These are phyloP conservation scores for Sussaba pulchella DNA, from an alignment of 2,888 invertebrate genomes.

Conservation along the genomic window DNA sequence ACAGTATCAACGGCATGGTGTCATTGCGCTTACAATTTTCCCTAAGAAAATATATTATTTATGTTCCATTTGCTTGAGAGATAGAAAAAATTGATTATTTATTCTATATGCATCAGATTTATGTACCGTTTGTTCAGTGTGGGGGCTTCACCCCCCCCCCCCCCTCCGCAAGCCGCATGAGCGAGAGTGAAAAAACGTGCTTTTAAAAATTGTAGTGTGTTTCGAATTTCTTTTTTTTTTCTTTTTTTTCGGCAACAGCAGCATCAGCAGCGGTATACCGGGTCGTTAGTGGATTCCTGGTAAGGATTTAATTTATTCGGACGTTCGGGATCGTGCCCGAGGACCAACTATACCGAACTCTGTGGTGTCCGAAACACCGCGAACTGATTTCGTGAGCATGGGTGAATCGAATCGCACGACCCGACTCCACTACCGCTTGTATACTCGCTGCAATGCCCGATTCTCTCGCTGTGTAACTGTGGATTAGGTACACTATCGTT, in stretches of 20 bases:
- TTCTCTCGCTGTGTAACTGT: background rate
- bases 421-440: constrained; percentile 20
- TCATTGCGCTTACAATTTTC: no score
- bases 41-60: no score
- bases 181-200: constrained; percentile 56
- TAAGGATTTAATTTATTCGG: constrained; percentile 81
- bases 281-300: constrained; percentile 80
- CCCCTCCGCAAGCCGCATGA: constrained; percentile 2
- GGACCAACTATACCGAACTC: constrained; percentile 28
- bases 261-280: constrained; percentile 67
- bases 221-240: no score
- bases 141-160: no score
- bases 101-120: no score
- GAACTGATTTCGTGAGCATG: constrained; percentile 60
- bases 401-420: constrained; percentile 21
- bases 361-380: constrained; percentile 47
- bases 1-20: no score
- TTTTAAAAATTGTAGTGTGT: no score
- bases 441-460: constrained; percentile 19
- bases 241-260: constrained; percentile 52
- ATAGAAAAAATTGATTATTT: no score
- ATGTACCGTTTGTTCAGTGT: no score
- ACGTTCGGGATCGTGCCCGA: constrained; percentile 63
- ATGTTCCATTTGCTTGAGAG: no score
- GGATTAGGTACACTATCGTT: background rate